A percentile compares a stretch with the other conserved stretches of the same genome.
phyloP scores from a whole-genome alignment of 2,797 vertebrate genomes.

The Gallinago solitaria region DNA sequence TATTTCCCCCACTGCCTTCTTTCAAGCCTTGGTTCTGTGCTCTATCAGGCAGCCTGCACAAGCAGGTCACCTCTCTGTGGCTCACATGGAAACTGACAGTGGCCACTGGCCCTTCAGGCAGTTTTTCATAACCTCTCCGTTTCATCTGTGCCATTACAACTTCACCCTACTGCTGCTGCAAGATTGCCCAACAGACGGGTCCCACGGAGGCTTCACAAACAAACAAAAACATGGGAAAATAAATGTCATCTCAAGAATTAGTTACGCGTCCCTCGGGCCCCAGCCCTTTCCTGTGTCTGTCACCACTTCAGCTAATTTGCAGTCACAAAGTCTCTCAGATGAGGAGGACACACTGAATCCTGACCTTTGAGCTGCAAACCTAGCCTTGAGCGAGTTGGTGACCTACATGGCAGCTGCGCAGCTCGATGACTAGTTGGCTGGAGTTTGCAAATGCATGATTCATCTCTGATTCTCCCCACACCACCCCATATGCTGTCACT shows the following conservation, averaged over 20 bases:
- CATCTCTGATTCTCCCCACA: neutral
- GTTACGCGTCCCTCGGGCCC: neutral
- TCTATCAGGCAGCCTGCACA: neutral
- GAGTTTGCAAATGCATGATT: constrained; percentile 1
- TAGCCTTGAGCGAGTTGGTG: constrained; percentile 42
- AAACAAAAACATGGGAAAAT: neutral
- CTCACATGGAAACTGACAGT: neutral
- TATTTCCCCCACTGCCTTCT: neutral
- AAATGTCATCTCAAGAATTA: neutral
- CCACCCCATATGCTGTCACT: neutral
- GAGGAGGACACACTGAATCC: neutral
- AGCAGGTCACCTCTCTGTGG: constrained; percentile 20
- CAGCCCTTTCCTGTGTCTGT: neutral
- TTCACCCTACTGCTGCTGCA: neutral
- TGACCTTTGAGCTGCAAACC: constrained; percentile 2
- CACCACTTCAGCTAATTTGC: neutral
- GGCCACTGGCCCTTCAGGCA: neutral
- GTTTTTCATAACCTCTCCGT: constrained; percentile 11
- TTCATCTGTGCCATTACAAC: neutral
- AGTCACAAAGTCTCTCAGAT: neutral
- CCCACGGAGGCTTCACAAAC: neutral
- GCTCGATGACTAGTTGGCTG: neutral
- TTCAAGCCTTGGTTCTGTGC: neutral
- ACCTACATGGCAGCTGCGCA: constrained; percentile 45
- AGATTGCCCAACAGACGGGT: neutral